Evolutionary conservation across 2,113 vertebrate genomes (phyloP).

Genomic region (Orthonyx spaldingii): DNA sequence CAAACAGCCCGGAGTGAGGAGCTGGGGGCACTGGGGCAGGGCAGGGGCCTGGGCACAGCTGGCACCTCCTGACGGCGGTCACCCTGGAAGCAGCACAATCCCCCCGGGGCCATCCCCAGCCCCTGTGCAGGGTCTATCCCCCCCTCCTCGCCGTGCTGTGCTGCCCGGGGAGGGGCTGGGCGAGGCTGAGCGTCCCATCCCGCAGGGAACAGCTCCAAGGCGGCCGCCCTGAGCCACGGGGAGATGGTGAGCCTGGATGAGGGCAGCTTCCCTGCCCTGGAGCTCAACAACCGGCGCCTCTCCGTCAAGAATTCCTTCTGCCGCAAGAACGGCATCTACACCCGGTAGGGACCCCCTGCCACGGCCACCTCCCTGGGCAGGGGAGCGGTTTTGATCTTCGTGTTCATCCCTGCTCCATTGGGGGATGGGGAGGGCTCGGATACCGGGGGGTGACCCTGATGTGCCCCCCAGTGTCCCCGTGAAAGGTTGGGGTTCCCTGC

Average conservation of each 20-base stretch:
- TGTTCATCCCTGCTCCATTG: fast-evolving
- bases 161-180: not conserved
- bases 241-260: constrained; percentile 97
- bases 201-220: constrained; percentile 86
- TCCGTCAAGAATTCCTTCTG: constrained; percentile 98
- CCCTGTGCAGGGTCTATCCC: too few species aligned
- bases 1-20: not conserved
- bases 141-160: not conserved
- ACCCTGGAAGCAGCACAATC: fast-evolving
- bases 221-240: constrained; percentile 84
- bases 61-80: not conserved
- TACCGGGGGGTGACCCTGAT: not conserved
- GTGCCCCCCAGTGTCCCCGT: fast-evolving
- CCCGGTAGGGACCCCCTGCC: constrained; percentile 72
- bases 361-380: fast-evolving
- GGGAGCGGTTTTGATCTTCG: fast-evolving
- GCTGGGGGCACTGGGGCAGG: not conserved
- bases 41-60: not conserved
- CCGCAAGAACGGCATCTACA: constrained; percentile 94
- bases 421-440: not conserved
- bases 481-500: not conserved
- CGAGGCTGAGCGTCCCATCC: not conserved
- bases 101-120: not conserved
- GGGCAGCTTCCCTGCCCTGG: constrained; percentile 90
- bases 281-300: constrained; percentile 93